Base-by-base conservation (phyloP, 2,113 vertebrate genomes). In the Oryzias celebensis region DNA sequence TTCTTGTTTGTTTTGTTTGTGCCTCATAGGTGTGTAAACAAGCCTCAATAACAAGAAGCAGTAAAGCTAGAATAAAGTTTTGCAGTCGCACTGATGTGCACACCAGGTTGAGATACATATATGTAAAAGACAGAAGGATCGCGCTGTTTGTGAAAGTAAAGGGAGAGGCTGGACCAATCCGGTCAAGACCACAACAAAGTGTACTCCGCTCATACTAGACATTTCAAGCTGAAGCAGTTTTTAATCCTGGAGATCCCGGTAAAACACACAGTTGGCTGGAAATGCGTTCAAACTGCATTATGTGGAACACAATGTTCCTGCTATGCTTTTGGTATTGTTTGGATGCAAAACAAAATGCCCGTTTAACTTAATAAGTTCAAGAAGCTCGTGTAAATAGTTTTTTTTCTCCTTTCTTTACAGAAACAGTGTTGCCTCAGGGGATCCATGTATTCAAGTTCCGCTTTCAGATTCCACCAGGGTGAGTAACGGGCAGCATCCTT, bases 401-500 rank as follows among this genome's bases (percentile, higher is more conserved):
- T 1, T 1, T 4, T 7, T 23, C 1, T 56, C 26, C 26, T 68
- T 75, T 20, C 24, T 46, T 70, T 77, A 57, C 65, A 91, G 90
- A 77, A 3, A 84, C 71, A 7, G 57, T 81, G 17, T 8, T 92
- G 59, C 67, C 70, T 1, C 16, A 26, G 51, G 92, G 92, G 52
- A 77, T 1, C 41, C 90, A 93, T 80, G 60, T 84, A 16, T 91
- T 75, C 58, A 72, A 77, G 12, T 93, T 91, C 71, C 77, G 31
- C 24, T 58, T 92, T n/a, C 58, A 61, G 1, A 76, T 93, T 68
- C 91, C 92, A 36, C 0, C 42, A 45, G 70, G 52, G 92, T 93
- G 71, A 88, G 62, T 54, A 49, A 2, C 24, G 8, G 1, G 22
- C 46, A 36, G 31, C 8, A 36, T 10, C 31, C 7, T 36, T 36